Base-by-base conservation (phyloP, 2,113 vertebrate genomes). In the Microtus montanus region DNA sequence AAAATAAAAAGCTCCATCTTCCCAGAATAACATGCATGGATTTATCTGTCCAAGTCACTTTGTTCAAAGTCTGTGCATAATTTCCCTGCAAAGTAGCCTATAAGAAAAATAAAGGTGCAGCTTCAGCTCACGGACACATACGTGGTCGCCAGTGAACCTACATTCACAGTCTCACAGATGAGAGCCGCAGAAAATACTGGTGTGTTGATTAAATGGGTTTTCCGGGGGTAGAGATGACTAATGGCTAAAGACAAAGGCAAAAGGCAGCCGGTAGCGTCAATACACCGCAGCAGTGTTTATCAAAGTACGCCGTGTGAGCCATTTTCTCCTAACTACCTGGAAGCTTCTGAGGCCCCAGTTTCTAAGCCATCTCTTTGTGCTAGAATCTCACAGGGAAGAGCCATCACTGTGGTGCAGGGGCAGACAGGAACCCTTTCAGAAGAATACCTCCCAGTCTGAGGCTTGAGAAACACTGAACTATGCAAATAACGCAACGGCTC, bases 231-330 rank as follows among this genome's bases (percentile, higher is more conserved):
- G 22, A 87, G 47, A 77, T 63, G 22, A 88, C 91, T 70, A 70
- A 70, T 28, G 93, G 22, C 79, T 71, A 66, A 74, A 91, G n/a
- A 96, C 90, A 92, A 79, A 95, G 47, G 30, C 89, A 91, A 90
- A 92, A 22, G 35, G 8, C 38, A 88, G 71, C 19, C 49, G 6
- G 28, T 5, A 68, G 24, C 52, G 82, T 44, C 20, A 83, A 38
- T 9, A 71, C 3, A 78, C 12, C 24, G 30, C 3, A 52, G 73
- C 5, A 33, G 22, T 19, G n/a, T 77, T 89, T 82, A 80, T 82
- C 44, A 86, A 96, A 95, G 86, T 35, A 28, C 41, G 15, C 30
- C 63, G 26, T 83, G 4, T 89, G 52, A 91, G 38, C 22, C 47
- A 64, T 61, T 38, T 61, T 63, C 17, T 28, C 58, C 9, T 14